phyloP scores from a whole-genome alignment of 2,888 invertebrate species.

The Drosophila longiperda region DNA sequence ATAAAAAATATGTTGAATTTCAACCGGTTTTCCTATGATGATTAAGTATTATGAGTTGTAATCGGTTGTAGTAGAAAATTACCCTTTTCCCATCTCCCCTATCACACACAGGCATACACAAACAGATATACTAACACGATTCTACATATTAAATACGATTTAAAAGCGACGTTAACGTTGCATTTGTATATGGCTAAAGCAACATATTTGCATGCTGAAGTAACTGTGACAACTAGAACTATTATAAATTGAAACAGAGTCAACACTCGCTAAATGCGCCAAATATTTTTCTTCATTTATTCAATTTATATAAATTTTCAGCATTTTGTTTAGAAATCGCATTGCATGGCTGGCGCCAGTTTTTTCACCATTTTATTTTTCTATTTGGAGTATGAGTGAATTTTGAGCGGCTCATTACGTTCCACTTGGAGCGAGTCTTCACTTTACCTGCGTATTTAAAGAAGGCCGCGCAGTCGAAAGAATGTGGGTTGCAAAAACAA shows the following conservation, averaged over 20 bases:
- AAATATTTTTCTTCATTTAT: background rate
- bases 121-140: background rate
- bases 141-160: constrained; percentile 1
- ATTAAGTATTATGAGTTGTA: background rate
- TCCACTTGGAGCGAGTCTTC: constrained; percentile 23
- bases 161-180: constrained; percentile 33
- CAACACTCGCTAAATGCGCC: constrained; percentile 16
- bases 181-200: constrained; percentile 70
- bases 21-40: background rate
- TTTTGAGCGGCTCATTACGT: constrained; percentile 6
- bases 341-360: constrained; percentile 13
- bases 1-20: background rate
- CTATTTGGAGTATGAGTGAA: constrained; percentile 5
- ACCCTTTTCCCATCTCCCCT: background rate
- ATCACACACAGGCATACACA: background rate
- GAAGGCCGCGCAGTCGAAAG: constrained; percentile 49
- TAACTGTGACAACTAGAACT: constrained; percentile 57
- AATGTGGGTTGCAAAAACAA: constrained; percentile 77
- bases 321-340: background rate
- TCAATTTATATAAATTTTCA: background rate
- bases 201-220: constrained; percentile 79
- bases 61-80: background rate
- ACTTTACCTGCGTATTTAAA: constrained; percentile 55
- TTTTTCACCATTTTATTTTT: background rate
- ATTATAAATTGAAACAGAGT: constrained; percentile 57